Percentiles rank a stretch among this genome's conserved stretches.
Conservation (phyloP, 2,113 vertebrate species). For the Acanthisitta chloris region DNA sequence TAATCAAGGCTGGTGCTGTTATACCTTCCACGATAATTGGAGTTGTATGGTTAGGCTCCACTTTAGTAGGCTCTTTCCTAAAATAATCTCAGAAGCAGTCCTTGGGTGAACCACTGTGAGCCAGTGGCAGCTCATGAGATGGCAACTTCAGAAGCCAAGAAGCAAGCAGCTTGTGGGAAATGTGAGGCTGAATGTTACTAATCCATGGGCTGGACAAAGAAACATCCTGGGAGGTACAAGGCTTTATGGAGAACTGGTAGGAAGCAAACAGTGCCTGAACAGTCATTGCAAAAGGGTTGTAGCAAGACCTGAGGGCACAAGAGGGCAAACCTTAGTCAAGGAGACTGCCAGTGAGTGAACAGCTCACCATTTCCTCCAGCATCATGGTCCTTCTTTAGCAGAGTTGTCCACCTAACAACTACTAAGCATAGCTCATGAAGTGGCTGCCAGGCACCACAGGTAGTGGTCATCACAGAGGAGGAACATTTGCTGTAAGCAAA, state of each 20-base stretch:
- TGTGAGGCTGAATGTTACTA: no score
- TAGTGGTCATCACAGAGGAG: neutral
- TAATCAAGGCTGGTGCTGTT: neutral
- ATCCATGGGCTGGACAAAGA: neutral
- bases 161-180: neutral
- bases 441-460: neutral
- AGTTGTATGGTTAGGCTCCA: neutral
- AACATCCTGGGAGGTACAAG: neutral
- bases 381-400: neutral
- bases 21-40: neutral
- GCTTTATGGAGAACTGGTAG: neutral
- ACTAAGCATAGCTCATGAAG: rapidly evolving
- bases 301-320: neutral
- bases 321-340: neutral
- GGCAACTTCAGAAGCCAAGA: no score
- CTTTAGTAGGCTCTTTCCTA: neutral
- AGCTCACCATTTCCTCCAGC: rapidly evolving
- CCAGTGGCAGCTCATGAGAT: neutral
- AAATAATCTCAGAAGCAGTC: neutral
- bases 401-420: neutral
- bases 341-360: neutral
- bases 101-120: neutral
- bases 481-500: neutral
- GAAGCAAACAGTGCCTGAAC: neutral
- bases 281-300: rapidly evolving